Conservation (phyloP, 1,140 invertebrate species). For the Bombus turneri region DNA sequence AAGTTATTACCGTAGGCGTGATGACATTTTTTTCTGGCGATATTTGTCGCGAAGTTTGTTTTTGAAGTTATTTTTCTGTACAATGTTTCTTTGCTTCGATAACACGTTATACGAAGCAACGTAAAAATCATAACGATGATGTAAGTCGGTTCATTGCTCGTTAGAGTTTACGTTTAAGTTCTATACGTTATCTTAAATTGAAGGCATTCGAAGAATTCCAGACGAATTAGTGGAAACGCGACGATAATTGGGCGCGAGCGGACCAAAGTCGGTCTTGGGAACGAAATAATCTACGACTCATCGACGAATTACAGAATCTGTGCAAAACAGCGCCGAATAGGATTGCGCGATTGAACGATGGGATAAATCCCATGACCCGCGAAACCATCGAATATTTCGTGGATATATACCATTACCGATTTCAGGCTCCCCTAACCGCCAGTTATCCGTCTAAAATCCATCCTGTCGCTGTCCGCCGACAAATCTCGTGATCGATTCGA, state of each 20-base stretch:
- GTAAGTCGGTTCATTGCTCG: too few relatives aligned
- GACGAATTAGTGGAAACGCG: neutral
- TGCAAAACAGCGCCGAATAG: too few relatives aligned
- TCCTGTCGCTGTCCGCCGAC: constrained; percentile 29
- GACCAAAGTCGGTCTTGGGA: neutral
- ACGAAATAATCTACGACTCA: neutral
- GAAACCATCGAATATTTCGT: neutral
- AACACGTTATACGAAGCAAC: too few relatives aligned
- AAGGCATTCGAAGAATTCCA: too few relatives aligned
- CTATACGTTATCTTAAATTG: too few relatives aligned
- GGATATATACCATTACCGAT: neutral
- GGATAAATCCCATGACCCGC: neutral
- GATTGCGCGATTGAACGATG: neutral
- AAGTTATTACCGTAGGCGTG: neutral
- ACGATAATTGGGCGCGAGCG: neutral
- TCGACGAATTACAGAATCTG: neutral
- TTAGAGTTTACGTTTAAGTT: too few relatives aligned
- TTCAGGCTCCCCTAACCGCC: constrained; percentile 12
- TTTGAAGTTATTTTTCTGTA: neutral
- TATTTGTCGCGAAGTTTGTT: too few relatives aligned
- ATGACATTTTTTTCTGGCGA: neutral
- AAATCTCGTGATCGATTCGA: constrained; percentile 47
- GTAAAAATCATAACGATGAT: too few relatives aligned
- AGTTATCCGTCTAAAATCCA: constrained; percentile 5
- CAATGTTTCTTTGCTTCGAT: too few relatives aligned